Conservation (phyloP, 2,113 vertebrate genomes). For the Corythoichthys intestinalis region DNA sequence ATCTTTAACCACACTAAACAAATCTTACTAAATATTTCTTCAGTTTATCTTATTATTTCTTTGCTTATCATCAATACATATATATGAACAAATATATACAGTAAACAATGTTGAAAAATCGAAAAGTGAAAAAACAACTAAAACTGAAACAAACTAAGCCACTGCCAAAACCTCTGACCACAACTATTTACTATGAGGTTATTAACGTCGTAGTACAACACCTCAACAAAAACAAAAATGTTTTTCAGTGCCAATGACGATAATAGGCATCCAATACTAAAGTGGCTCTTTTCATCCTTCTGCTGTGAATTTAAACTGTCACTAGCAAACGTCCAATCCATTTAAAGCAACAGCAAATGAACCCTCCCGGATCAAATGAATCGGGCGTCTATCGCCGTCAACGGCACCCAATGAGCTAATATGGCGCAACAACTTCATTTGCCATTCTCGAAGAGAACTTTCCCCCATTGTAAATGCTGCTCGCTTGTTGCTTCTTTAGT, state of each 20-base stretch:
- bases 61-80: no score
- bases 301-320: no score
- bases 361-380: no score
- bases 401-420: background rate
- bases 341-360: no score
- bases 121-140: background rate
- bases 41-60: no score
- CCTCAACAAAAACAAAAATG: background rate
- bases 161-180: background rate
- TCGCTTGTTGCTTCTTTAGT: background rate
- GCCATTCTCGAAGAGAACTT: background rate
- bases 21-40: no score
- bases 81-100: background rate
- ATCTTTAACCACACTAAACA: no score
- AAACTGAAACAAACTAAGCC: background rate
- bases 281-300: no score
- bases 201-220: background rate
- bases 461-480: background rate
- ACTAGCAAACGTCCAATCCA: no score
- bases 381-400: no score
- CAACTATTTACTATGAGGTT: background rate
- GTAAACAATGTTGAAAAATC: background rate
- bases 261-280: no score
- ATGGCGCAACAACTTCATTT: background rate
- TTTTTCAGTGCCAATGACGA: no score